Evolutionary conservation across 2,113 vertebrate species (phyloP), one percentile per base, ranked within the genome.

Genomic region (Herpailurus yagouaroundi): DNA sequence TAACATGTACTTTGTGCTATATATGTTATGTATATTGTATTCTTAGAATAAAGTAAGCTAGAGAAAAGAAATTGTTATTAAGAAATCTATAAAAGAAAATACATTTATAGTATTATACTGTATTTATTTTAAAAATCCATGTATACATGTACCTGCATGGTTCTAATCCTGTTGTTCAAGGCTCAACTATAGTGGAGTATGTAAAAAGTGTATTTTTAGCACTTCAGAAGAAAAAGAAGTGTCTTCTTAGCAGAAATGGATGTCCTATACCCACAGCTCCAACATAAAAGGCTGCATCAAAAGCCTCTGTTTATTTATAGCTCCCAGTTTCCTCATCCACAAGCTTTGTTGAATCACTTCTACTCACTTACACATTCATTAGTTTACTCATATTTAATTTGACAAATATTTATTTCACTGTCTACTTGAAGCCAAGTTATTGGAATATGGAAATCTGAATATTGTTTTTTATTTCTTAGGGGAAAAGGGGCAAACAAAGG

Each of bases 391-490:
- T 68, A 81, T 60, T 89, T 89, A 83, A 77, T 27, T 73, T 33
- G 31, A 89, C 31, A 91, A 45, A 50, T 84, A 91, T 29, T 94
- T 85, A 87, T 80, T 79, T 96, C 41, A 95, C 73, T 25, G 6
- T 7, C 38, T 63, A 76, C 52, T 55, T 74, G 50, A n/a, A 95
- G 33, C 23, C 21, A 79, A 86, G 10, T 29, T 25, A 50, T 12
- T 41, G 1, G 33, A 55, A 66, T 48, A 69, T 36, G 6, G 25
- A 92, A 89, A 73, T 85, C 5, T 52, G 84, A 94, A 23, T 36
- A 66, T 18, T 10, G 38, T 52, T 74, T 91, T 86, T 48, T 0
- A 91, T 93, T 91, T 95, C 10, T 76, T 91, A 4, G 69, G 79
- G 82, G 60, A 50, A 69, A 95, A 90, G 41, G 89, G 64, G 23